Evolutionary conservation across 2,797 vertebrate genomes (phyloP).

Genomic region (Trematomus bernacchii): DNA sequence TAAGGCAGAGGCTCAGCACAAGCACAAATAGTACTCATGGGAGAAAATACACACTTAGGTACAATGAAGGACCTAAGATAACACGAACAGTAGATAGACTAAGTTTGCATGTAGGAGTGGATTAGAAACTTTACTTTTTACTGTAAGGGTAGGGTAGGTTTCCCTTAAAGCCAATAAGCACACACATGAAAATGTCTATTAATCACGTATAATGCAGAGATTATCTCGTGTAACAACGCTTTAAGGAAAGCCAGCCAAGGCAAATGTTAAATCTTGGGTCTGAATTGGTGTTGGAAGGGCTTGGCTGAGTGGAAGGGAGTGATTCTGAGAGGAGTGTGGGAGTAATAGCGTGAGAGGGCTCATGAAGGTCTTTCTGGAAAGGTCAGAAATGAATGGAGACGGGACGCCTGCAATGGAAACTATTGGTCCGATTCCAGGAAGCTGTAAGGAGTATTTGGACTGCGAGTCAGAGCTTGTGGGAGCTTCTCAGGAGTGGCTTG

Average conservation of each 20-base stretch:
- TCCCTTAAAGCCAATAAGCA: constrained; percentile 31
- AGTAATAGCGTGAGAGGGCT: constrained; percentile 45
- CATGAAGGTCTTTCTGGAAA: constrained; percentile 42
- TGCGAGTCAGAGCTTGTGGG: constrained; percentile 45
- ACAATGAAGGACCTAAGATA: constrained; percentile 62
- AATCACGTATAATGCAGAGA: constrained; percentile 15
- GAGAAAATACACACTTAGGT: constrained; percentile 62
- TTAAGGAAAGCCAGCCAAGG: constrained; percentile 33
- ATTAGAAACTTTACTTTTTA: constrained; percentile 17
- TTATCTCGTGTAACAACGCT: constrained; percentile 31
- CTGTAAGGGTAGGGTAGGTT: background rate
- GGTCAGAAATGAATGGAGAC: constrained; percentile 43
- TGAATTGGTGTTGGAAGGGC: background rate
- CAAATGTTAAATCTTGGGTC: constrained; percentile 25
- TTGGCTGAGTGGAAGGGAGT: background rate
- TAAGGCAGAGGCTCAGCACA: constrained; percentile 23
- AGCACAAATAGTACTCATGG: constrained; percentile 24
- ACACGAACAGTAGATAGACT: constrained; percentile 37
- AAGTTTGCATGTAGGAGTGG: constrained; percentile 19
- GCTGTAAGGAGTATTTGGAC: constrained; percentile 50
- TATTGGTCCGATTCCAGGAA: constrained; percentile 59
- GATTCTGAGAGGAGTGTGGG: constrained; percentile 27
- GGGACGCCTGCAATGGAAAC: constrained; percentile 56
- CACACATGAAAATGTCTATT: constrained; percentile 4
- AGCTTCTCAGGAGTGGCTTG: constrained; percentile 23